A percentile compares a stretch with the other conserved stretches of the same genome.
Evolutionary conservation across 2,888 invertebrate species (phyloP).

Genomic region (Osedax frankpressi): DNA sequence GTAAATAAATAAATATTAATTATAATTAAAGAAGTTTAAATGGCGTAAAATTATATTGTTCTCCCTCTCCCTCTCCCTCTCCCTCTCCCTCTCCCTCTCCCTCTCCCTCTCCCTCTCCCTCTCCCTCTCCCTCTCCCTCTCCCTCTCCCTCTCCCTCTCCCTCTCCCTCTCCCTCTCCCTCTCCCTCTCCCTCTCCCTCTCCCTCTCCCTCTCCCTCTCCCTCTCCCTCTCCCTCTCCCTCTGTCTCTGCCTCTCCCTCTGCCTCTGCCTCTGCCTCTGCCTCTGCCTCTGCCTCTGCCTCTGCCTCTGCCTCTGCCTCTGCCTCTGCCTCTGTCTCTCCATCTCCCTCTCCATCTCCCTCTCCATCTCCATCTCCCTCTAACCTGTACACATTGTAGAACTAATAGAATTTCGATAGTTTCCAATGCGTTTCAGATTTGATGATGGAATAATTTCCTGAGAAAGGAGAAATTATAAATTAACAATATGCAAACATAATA

Average conservation of each 20-base stretch:
- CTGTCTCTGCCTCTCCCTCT: constrained; percentile 12
- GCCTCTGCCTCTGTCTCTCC: too few species aligned
- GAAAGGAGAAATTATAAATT: constrained; percentile 4
- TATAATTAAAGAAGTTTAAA: too few species aligned
- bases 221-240: background rate
- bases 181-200: background rate
- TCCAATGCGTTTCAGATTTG: constrained; percentile 30
- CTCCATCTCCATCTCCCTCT: too few species aligned
- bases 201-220: background rate
- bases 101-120: background rate
- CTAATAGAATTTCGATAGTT: constrained; percentile 34
- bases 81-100: background rate
- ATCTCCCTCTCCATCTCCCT: too few species aligned
- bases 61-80: background rate
- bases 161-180: background rate
- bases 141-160: background rate
- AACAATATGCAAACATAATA: background rate
- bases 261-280: too few species aligned
- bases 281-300: too few species aligned
- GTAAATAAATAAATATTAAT: too few species aligned
- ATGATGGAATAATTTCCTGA: constrained; percentile 33
- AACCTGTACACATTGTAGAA: constrained; percentile 30
- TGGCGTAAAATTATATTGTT: constrained; percentile 57
- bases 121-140: background rate
- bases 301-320: too few species aligned